Evolutionary conservation across 1,140 invertebrate species (phyloP), one percentile per base, ranked within the genome.

Genomic region (Archivesica marissinica): DNA sequence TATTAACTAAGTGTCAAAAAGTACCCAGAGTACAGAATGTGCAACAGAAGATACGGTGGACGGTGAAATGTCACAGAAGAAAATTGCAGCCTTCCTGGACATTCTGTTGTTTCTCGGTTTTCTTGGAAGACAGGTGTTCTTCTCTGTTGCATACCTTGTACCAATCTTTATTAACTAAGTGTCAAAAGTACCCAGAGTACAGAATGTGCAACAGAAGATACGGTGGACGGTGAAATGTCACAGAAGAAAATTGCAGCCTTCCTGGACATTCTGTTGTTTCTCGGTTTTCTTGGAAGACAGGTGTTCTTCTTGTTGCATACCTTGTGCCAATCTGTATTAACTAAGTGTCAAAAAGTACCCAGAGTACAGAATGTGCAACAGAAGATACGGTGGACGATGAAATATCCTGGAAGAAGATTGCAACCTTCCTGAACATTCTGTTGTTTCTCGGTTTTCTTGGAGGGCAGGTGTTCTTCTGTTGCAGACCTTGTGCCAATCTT

Each of bases 381-480:
- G 2, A 28, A 38, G 56, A 78, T 20, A 38, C 39, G 17, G 33
- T 81, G 4, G 68, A 2, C 38, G 41, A 79, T 20, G 28, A 52
- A n/a, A 47, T 81, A 3, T 52, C 41, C 2, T 81, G 79, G 79
- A 39, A 52, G 44, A 56, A 44, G 2, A 41, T 81, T 59, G 47
- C 64, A 6, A 23, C 20, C 9, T 72, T 81, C 33, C 17, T 81
- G 13, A 66, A 81, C 28, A 11, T n/a, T 33, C 25, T 81, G 9
- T 64, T 81, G 28, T 72, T 81, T 50, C 30, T 81, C 28, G 66
- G 33, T 23, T 72, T 81, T 56, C 79, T 81, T 54, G 50, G 25
- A 0, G 41, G 61, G 25, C 79, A 81, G 47, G n/a, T 33, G 1
- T 70, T 70, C 59, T 81, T 17, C 66, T 25, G 33, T 81, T 35